phyloP scores from a whole-genome alignment of 2,113 vertebrate genomes.

The Nibea albiflora region DNA sequence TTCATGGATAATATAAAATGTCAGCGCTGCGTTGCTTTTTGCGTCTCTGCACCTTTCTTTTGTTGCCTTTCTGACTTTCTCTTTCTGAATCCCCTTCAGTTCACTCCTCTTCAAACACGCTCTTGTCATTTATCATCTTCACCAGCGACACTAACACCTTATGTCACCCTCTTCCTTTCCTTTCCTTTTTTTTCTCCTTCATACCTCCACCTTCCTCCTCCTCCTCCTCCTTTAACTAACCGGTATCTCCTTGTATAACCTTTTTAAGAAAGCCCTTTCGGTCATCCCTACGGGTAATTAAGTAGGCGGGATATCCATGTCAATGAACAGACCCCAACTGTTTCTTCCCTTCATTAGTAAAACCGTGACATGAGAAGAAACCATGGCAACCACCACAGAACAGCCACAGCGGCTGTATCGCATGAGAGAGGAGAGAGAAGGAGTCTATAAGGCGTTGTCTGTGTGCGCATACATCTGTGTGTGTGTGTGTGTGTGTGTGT shows the following conservation, averaged over 20 bases:
- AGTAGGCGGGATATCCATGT: constrained; percentile 38
- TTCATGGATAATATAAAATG: neutral
- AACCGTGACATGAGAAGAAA: constrained; percentile 64
- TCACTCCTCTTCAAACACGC: neutral
- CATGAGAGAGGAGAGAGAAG: constrained; percentile 33
- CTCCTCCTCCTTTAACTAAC: neutral
- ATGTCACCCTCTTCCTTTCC: neutral
- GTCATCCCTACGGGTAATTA: constrained; percentile 40
- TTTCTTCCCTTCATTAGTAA: constrained; percentile 74
- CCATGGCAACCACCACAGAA: constrained; percentile 71
- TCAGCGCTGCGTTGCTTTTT: neutral
- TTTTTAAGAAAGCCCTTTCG: constrained; percentile 25
- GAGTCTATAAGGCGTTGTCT: constrained; percentile 9
- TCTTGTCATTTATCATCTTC: neutral
- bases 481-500: neutral
- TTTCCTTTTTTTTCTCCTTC: too few species aligned
- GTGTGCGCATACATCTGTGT: constrained; percentile 9
- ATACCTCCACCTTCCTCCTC: neutral
- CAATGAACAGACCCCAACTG: constrained; percentile 67
- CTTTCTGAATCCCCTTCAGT: too few species aligned
- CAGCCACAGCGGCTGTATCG: constrained; percentile 32
- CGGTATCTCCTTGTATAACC: constrained; percentile 22
- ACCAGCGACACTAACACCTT: neutral
- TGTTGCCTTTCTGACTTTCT: neutral
- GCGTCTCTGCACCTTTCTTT: too few species aligned